Conservation (phyloP, 2,888 invertebrate genomes). For the Caradrina clavipalpis region DNA sequence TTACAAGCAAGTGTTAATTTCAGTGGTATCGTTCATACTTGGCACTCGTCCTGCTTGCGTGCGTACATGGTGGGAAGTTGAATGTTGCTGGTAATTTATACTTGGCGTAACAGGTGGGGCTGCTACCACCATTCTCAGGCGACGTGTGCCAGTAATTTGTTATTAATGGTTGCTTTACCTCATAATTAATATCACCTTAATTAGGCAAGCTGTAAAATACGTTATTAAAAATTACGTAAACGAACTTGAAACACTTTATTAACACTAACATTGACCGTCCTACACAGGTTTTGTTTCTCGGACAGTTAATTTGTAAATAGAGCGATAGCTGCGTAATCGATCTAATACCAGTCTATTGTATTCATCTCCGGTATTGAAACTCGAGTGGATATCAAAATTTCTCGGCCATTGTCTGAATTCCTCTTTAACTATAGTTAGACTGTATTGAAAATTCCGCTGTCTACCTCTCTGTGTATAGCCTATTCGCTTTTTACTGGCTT, state of each 20-base stretch:
- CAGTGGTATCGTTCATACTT: slow-evolving; percentile 30
- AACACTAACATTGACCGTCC: background rate
- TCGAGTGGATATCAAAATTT: slow-evolving; percentile 46
- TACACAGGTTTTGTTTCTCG: background rate
- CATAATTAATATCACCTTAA: slow-evolving; percentile 28
- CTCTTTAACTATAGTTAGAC: slow-evolving; percentile 44
- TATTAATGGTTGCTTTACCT: slow-evolving; percentile 37
- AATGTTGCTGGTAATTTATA: slow-evolving; percentile 47
- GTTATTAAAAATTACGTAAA: slow-evolving; percentile 6
- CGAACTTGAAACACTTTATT: background rate
- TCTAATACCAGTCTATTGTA: slow-evolving; percentile 39
- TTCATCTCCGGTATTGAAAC: slow-evolving; percentile 47
- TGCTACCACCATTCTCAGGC: slow-evolving; percentile 31
- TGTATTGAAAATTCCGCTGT: slow-evolving; percentile 45
- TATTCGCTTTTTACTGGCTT: slow-evolving; percentile 40
- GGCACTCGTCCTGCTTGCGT: slow-evolving; percentile 46
- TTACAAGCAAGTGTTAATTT: slow-evolving; percentile 21
- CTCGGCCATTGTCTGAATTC: slow-evolving; percentile 38
- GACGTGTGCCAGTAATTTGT: slow-evolving; percentile 40
- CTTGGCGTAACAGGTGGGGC: slow-evolving; percentile 54
- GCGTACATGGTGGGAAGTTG: slow-evolving; percentile 23
- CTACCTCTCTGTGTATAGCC: slow-evolving; percentile 19
- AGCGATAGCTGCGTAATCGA: slow-evolving; percentile 19
- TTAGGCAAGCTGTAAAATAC: slow-evolving; percentile 1
- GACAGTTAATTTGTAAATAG: slow-evolving; percentile 10